phyloP scores from a whole-genome alignment of 2,797 vertebrate genomes.

The Dromococcyx pavoninus region DNA sequence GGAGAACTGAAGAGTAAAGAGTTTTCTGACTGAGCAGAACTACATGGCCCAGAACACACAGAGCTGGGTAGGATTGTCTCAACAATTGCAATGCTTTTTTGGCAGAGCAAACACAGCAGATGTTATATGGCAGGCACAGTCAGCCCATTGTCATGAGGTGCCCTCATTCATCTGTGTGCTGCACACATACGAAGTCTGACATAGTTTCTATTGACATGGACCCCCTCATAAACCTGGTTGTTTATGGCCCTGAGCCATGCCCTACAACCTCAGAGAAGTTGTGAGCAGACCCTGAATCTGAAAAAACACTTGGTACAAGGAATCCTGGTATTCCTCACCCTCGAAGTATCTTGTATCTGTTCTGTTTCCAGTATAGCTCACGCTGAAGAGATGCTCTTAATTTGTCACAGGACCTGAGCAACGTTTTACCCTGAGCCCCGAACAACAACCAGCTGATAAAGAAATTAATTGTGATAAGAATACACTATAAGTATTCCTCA shows the following conservation, averaged over 20 bases:
- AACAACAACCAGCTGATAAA: neutral
- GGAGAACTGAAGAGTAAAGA: neutral
- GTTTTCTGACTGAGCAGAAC: neutral
- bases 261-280: neutral
- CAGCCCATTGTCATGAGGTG: neutral
- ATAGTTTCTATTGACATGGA: neutral
- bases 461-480: neutral
- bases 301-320: neutral
- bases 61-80: neutral
- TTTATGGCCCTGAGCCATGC: neutral
- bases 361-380: neutral
- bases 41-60: accelerated
- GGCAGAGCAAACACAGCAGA: neutral
- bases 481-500: neutral
- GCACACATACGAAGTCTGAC: neutral
- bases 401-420: neutral
- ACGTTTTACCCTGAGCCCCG: neutral
- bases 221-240: accelerated
- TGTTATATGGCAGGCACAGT: neutral
- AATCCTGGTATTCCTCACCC: neutral
- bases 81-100: neutral
- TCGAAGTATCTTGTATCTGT: neutral
- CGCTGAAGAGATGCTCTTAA: neutral
- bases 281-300: neutral
- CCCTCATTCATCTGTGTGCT: neutral